These are phyloP conservation scores for Drosophila rhopaloa DNA, from an alignment of 1,140 invertebrate genomes.

Conservation along the genomic window DNA sequence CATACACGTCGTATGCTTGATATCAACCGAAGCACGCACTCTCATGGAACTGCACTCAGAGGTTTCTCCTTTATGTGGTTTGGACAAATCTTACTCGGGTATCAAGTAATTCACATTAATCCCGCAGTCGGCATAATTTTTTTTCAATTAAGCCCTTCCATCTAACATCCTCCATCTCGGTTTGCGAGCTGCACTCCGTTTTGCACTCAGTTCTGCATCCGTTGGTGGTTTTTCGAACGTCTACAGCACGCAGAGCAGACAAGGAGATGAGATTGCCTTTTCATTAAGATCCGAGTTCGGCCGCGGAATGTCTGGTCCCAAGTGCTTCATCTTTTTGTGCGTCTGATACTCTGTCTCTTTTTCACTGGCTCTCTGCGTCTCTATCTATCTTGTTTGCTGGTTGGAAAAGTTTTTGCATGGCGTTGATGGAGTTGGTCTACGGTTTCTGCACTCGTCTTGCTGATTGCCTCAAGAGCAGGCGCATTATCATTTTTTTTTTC, in stretches of 20 bases:
- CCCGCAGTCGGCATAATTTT: constrained; percentile 55
- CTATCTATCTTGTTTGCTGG: constrained; percentile 11
- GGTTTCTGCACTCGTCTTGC: constrained; percentile 43
- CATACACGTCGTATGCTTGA: constrained; percentile 14
- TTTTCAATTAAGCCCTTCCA: constrained; percentile 71
- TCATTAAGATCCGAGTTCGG: constrained; percentile 48
- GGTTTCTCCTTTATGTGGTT: constrained; percentile 36
- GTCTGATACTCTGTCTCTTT: constrained; percentile 23
- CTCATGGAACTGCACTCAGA: constrained; percentile 14
- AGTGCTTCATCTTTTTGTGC: constrained; percentile 64
- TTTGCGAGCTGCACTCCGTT: constrained; percentile 9
- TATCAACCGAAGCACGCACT: constrained; percentile 23
- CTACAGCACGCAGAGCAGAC: constrained; percentile 35
- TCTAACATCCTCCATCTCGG: constrained; percentile 11
- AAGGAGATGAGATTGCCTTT: constrained; percentile 66
- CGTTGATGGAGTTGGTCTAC: constrained; percentile 57
- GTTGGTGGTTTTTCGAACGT: constrained; percentile 29
- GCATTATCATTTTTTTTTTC: constrained; percentile 53
- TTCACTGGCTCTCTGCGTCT: background rate
- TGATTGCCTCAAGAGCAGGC: constrained; percentile 49
- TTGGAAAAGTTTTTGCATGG: constrained; percentile 51
- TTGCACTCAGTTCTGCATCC: constrained; percentile 26
- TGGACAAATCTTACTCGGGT: constrained; percentile 18
- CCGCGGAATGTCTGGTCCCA: constrained; percentile 52
- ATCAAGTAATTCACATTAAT: constrained; percentile 45